Evolutionary conservation across 1,140 invertebrate genomes (phyloP).

Genomic region (Saccostrea cuccullata): DNA sequence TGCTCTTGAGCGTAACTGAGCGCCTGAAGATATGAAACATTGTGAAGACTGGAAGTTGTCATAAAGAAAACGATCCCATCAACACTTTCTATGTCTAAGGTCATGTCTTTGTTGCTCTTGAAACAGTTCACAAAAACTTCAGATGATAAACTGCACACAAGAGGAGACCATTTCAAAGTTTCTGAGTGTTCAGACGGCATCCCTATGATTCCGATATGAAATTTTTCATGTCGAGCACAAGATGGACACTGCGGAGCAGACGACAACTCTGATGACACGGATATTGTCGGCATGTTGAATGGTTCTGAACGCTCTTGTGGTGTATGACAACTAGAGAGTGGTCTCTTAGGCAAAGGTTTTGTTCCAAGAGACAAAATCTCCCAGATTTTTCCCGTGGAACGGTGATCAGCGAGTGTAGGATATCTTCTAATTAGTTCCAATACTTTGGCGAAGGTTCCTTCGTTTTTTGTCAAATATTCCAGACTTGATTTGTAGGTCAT

Average conservation of each 20-base stretch:
- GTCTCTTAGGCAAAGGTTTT: background rate
- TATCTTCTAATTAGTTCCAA: slow-evolving; percentile 4
- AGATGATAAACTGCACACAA: slow-evolving; percentile 8
- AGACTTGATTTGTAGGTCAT: slow-evolving; percentile 21
- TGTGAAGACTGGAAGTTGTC: background rate
- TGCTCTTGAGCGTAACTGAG: background rate
- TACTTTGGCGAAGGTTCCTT: slow-evolving; percentile 11
- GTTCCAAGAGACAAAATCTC: slow-evolving; percentile 13
- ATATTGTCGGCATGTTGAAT: slow-evolving; percentile 1
- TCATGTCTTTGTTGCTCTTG: background rate
- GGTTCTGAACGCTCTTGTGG: background rate
- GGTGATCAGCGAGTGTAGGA: background rate
- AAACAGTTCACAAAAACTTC: slow-evolving; percentile 10
- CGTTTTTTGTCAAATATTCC: slow-evolving; percentile 25
- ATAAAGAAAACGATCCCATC: background rate
- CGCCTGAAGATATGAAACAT: background rate
- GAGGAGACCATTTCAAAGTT: background rate
- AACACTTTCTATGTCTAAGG: background rate
- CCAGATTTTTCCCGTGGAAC: slow-evolving; percentile 13
- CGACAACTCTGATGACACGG: background rate
- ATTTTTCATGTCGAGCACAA: slow-evolving; percentile 1
- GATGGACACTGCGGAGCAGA: background rate
- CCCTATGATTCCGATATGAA: slow-evolving; percentile 1
- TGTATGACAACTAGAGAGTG: background rate
- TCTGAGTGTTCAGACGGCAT: background rate